Evolutionary conservation across 2,113 vertebrate genomes (phyloP), one percentile per base, ranked within the genome.

Genomic region (Oryzias curvinotus): DNA sequence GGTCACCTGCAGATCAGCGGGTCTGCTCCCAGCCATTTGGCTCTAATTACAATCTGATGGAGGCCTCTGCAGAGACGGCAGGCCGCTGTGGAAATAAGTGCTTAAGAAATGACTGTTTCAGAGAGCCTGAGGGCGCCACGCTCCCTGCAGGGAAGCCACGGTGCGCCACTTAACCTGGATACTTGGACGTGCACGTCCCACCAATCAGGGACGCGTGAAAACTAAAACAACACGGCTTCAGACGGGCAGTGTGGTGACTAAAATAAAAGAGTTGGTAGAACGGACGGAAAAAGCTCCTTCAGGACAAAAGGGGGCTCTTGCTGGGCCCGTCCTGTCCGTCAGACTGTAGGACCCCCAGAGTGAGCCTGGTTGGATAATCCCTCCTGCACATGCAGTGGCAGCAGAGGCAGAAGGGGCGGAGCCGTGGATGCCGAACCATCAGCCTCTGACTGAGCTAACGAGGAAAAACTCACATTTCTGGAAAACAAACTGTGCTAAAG

Each of bases 281-380:
- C n/a, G 52, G 36, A 43, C 1, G 18, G 46, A 55, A 51, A n/a
- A 51, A 63, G 47, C 28, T 26, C 17, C 51, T 61, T 52, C 7
- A 57, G 63, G 65, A 84, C 88, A 85, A 87, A 91, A 91, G 89
- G 89, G 21, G 89, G 74, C 72, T 90, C 93, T 92, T 92, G 92
- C 92, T 93, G 93, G 88, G 93, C 91, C 89, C 77, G 83, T 89
- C 86, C 85, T 83, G 82, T 83, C 82, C 84, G 83, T 91, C 92
- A 89, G 86, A 88, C 57, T 60, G 30, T 45, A 69, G 80, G 85
- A 90, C 87, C 84, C 84, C 73, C 45, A 68, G 89, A 80, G 85
- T 60, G 65, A 78, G 73, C 68, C 62, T 69, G 54, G 15, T 85
- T 71, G 75, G 74, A 78, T 87, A 85, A 90, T 86, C 88, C 78